Percentiles rank a stretch among this genome's conserved stretches.
Conservation (phyloP, 2,797 vertebrate genomes). For the Peromyscus attwateri region DNA sequence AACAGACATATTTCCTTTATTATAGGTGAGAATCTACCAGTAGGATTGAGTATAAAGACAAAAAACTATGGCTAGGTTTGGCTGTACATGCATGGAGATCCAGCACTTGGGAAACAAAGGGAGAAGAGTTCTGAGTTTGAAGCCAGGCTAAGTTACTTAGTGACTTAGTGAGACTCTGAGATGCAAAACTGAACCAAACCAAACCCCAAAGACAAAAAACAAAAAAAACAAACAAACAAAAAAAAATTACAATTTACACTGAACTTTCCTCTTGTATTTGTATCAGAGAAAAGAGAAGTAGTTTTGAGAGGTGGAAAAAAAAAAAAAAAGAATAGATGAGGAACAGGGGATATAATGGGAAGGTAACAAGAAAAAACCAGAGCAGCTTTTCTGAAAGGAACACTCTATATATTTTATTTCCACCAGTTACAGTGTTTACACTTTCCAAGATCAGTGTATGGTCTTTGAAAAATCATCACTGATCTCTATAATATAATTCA, state of each 20-base stretch:
- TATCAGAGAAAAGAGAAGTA: background rate
- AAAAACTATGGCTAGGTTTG: background rate
- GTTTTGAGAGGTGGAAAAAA: background rate
- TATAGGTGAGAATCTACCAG: background rate
- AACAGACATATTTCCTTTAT: conserved; percentile 27
- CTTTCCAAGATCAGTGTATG: conserved; percentile 67
- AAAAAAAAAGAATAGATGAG: background rate
- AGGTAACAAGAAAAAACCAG: background rate
- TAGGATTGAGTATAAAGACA: background rate
- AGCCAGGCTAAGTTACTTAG: background rate
- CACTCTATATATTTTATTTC: conserved; percentile 76
- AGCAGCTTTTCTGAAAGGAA: conserved; percentile 19
- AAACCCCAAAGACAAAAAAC: background rate
- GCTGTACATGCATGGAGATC: background rate
- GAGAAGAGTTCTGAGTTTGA: background rate
- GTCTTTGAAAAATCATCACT: conserved; percentile 64
- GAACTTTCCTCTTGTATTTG: background rate
- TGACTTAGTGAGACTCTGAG: background rate
- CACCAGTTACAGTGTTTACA: conserved; percentile 52
- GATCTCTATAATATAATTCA: conserved; percentile 61
- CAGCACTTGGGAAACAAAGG: background rate
- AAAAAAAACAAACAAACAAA: background rate
- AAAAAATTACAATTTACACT: background rate
- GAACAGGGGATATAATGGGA: background rate
- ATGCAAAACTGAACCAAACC: background rate